These are phyloP conservation scores for Schizothorax lantsangensis DNA, from an alignment of 2,797 vertebrate species.

Conservation along the genomic window DNA sequence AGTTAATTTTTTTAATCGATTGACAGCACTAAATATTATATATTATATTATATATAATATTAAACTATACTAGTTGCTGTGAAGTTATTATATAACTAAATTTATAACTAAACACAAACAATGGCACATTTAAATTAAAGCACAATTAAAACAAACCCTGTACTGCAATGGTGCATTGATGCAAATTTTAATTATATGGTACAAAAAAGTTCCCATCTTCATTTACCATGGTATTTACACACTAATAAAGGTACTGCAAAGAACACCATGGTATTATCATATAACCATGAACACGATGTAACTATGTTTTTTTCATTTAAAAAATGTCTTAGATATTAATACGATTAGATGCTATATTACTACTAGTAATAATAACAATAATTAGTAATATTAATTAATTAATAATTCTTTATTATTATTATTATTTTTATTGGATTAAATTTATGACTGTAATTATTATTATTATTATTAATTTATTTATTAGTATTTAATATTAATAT, in stretches of 20 bases:
- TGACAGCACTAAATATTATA: too few species aligned
- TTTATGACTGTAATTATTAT: background rate
- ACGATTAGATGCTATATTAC: background rate
- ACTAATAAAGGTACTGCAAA: background rate
- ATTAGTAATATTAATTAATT: background rate
- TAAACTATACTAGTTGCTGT: background rate
- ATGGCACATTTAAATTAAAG: too few species aligned
- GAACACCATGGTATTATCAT: background rate
- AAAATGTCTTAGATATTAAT: background rate
- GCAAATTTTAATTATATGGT: background rate
- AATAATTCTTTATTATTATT: background rate
- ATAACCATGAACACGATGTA: background rate
- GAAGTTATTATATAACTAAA: background rate
- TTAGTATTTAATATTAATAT: background rate
- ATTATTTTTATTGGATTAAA: background rate
- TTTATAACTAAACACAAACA: too few species aligned
- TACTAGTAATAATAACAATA: background rate
- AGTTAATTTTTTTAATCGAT: too few species aligned
- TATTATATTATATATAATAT: too few species aligned
- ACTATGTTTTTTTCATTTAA: background rate
- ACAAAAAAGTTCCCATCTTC: background rate
- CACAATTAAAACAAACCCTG: background rate
- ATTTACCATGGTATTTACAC: background rate
- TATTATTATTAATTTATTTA: background rate
- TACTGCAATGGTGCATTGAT: background rate